Evolutionary conservation across 2,888 invertebrate species (phyloP).

Genomic region (Aspidiotus rigidus): DNA sequence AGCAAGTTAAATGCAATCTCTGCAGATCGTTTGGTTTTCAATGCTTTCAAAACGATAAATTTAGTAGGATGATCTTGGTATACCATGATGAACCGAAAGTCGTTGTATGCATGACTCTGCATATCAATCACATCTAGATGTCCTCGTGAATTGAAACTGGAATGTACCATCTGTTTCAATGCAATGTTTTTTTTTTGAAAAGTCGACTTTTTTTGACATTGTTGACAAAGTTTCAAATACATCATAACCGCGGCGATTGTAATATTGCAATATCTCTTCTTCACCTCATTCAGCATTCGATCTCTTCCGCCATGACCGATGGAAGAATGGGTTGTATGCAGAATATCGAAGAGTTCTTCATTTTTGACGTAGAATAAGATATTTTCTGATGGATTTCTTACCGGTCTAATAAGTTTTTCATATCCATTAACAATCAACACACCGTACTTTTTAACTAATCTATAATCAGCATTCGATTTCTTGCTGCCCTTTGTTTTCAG

Average conservation of each 20-base stretch:
- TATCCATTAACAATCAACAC: background rate
- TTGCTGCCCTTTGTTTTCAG: background rate
- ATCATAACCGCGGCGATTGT: background rate
- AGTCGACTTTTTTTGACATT: background rate
- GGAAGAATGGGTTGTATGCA: background rate
- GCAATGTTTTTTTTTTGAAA: background rate
- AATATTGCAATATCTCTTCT: background rate
- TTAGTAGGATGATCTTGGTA: constrained; percentile 39
- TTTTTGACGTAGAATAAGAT: background rate
- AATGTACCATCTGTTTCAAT: background rate
- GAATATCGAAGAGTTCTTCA: background rate
- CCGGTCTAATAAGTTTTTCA: background rate
- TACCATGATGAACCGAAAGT: no score
- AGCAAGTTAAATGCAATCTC: constrained; percentile 39
- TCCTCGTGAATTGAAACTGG: constrained; percentile 36
- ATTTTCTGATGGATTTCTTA: no score
- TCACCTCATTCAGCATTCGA: background rate
- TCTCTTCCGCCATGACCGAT: background rate
- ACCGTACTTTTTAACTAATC: background rate
- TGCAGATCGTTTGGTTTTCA: constrained; percentile 39
- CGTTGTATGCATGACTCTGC: constrained; percentile 39
- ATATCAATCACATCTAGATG: constrained; percentile 41
- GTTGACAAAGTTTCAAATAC: background rate
- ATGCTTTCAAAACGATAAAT: constrained; percentile 40
- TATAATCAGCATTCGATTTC: background rate